phyloP scores from a whole-genome alignment of 2,113 vertebrate genomes.

The Embiotoca jacksoni region DNA sequence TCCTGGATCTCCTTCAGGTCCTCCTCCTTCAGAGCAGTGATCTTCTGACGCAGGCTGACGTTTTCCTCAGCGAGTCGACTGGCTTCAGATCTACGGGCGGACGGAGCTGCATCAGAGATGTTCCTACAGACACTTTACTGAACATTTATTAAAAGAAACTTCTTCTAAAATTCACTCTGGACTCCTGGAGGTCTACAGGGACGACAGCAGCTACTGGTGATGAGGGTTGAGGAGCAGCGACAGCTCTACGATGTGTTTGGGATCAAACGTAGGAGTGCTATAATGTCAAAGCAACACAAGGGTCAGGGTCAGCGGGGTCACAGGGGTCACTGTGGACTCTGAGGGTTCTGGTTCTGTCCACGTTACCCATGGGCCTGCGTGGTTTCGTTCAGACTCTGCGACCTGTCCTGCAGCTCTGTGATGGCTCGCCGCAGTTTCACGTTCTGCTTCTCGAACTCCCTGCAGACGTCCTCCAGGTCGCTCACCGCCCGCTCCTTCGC shows the following conservation, averaged over 20 bases:
- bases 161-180: neutral
- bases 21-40: conserved; percentile 87
- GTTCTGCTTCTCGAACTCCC: conserved; percentile 75
- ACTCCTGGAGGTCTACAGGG: neutral
- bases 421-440: conserved; percentile 73
- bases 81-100: conserved; percentile 84
- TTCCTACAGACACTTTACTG: neutral
- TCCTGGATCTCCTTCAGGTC: conserved; percentile 85
- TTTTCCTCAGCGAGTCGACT: conserved; percentile 90
- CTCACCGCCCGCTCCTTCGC: conserved; percentile 54
- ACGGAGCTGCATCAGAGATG: neutral
- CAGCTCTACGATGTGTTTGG: neutral
- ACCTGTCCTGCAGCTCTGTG: conserved; percentile 83
- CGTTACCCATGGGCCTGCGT: conserved; percentile 91
- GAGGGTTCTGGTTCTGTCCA: conserved; percentile 50
- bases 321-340: conserved; percentile 26
- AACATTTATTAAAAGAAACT: conserved; percentile 1
- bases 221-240: neutral
- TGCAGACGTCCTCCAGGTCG: conserved; percentile 54
- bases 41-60: conserved; percentile 82
- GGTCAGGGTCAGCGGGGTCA: conserved; percentile 6
- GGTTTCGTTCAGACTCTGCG: conserved; percentile 82
- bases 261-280: neutral
- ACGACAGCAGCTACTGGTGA: conserved; percentile 17
- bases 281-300: conserved; percentile 50